Evolutionary conservation across 2,888 invertebrate species (phyloP), one percentile per base, ranked within the genome.

Genomic region (Netelia virgata): DNA sequence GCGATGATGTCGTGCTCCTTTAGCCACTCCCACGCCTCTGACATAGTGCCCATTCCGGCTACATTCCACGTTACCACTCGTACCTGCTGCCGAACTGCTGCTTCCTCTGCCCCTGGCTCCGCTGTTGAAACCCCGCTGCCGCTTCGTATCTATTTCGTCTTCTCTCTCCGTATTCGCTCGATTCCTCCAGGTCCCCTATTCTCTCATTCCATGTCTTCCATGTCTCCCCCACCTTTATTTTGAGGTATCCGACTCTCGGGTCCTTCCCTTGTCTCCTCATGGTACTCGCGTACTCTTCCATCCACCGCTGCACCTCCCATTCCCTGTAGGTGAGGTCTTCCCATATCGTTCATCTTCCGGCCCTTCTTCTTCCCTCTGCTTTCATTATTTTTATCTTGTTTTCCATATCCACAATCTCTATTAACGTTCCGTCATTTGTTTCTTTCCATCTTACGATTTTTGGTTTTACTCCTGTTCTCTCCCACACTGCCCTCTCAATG

Each of bases 311-410:
- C 1, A 75, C 41, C 18, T 53, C 53, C 14, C 3, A 14, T 47
- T 64, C 74, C 16, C 74, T 47, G 3, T 5, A 6, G 6, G 63
- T 74, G 9, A 6, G 36, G 10, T 63, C 63, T 23, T 63, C 74
- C 36, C 8, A n/a, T 1, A 74, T 74, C 8, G 16, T 2, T 5
- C 50, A 0, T 41, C n/a, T n/a, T 14, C 73, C 73, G 0, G 47
- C 73, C 18, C 10, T 28, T 11, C 9, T 63, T 18, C 50, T 20
- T 18, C 61, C 20, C 11, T 14, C 50, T 11, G 11, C 47, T 14
- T 63, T 74, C 63, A 63, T 74, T 0, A 74, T 74, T 2, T 10
- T 20, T 6, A 74, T 50, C 50, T 74, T 74, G 11, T 74, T 74
- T 16, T 0, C 14, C 11, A 47, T 43, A 3, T 61, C n/a, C 2